Evolutionary conservation across 2,888 invertebrate genomes (phyloP), one percentile per base, ranked within the genome.

Genomic region (Monoplex corrugatus): DNA sequence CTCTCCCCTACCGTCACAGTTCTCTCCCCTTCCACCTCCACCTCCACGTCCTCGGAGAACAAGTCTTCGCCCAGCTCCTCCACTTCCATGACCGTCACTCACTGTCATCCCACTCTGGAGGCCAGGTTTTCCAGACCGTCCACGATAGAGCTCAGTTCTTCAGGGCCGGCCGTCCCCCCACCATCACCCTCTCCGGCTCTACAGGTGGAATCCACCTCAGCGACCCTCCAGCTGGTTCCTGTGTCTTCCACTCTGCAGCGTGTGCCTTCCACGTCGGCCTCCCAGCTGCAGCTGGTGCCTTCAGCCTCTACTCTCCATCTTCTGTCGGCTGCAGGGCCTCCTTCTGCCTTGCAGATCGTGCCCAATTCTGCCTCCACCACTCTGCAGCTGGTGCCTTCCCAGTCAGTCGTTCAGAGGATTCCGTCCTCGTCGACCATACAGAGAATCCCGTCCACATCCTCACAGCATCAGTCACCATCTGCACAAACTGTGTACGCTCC

Each of bases 1-100:
- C 45, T 84, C 28, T 84, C 44, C 35, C 84, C 84, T 57, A 84
- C 84, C 45, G 84, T 84, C 45, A 84, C 84, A 32, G 84, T 84
- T 19, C 35, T 84, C 45, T 57, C 84, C 84, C 84, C 84, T 19
- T 44, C 40, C 44, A 35, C 38, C 57, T n/a, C 85, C 85, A 13
- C 63, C 45, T 2, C 85, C 57, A 10, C 85, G 6, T 38, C 86
- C 86, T 13, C 82, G 10, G 2, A 2, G 10, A n/a, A 6, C 5
- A 3, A 10, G 10, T 38, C 63, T 38, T 84, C 82, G 43, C 44
- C 84, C 78, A 8, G n/a, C n/a, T 68, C 68, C 68, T 32, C 86
- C 86, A 19, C 84, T 32, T n/a, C 84, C 35, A 16, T 57, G n/a
- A 40, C 85, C 63, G 32, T 68, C 85, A 63, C 85, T 16, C 78